Percentiles rank a stretch among this genome's conserved stretches.
These are phyloP conservation scores for Lithophane ornitopus DNA, from an alignment of 2,888 invertebrate species.

Conservation along the genomic window DNA sequence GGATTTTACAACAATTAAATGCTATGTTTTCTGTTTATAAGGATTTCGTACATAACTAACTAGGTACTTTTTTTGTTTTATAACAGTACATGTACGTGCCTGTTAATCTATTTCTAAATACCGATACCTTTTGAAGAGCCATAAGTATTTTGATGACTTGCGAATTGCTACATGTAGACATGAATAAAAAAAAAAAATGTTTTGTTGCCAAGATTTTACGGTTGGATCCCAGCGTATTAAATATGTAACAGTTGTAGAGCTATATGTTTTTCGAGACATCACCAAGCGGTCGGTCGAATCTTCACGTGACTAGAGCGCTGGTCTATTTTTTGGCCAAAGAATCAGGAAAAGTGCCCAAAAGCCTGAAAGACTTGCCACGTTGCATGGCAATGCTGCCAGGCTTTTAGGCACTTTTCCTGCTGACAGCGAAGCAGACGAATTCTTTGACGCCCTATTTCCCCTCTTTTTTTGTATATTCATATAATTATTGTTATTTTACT, in stretches of 20 bases:
- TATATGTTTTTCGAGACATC: background rate
- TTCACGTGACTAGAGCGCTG: too few species aligned
- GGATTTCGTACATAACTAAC: background rate
- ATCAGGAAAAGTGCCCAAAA: too few species aligned
- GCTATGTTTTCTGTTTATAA: constrained; percentile 15
- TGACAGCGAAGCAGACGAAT: too few species aligned
- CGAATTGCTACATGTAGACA: background rate
- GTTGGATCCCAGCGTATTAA: background rate
- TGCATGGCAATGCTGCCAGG: too few species aligned
- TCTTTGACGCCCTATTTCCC: too few species aligned
- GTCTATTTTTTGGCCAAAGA: too few species aligned
- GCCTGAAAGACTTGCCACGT: too few species aligned
- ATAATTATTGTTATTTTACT: too few species aligned
- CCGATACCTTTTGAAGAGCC: background rate
- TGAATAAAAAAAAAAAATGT: too few species aligned
- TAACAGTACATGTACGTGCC: constrained; percentile 7
- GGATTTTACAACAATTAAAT: constrained; percentile 34
- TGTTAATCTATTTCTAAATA: constrained; percentile 11
- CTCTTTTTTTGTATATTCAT: too few species aligned
- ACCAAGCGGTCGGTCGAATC: too few species aligned
- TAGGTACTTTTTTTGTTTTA: constrained; percentile 3
- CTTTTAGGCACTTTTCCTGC: too few species aligned
- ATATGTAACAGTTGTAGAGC: background rate
- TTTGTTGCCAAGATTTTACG: background rate
- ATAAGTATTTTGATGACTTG: constrained; percentile 3